Percentiles rank a stretch among this genome's conserved stretches.
phyloP scores from a whole-genome alignment of 2,797 vertebrate genomes.

The Gallinago nigripennis region DNA sequence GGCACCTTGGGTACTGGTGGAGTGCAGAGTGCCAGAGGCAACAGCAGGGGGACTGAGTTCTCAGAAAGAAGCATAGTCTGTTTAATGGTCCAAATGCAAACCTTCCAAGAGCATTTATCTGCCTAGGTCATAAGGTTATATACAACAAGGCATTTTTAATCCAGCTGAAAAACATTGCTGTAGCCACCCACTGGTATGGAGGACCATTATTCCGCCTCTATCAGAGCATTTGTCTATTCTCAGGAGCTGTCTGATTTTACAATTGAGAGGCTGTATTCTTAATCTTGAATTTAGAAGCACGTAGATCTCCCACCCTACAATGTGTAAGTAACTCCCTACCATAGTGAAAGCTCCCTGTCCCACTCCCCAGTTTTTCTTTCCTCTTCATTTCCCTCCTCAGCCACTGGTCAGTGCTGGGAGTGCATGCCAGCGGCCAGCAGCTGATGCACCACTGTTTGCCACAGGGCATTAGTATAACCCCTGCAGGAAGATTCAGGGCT shows the following conservation, averaged over 20 bases:
- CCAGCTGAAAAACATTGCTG: background rate
- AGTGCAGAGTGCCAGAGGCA: background rate
- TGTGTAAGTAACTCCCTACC: background rate
- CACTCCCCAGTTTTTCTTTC: background rate
- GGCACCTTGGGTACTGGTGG: background rate
- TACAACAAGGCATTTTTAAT: background rate
- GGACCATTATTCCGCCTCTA: background rate
- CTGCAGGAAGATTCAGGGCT: background rate
- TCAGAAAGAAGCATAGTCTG: fast-evolving
- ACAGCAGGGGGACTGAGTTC: fast-evolving
- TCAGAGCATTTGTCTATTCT: background rate
- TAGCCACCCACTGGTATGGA: background rate
- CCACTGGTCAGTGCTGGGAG: background rate
- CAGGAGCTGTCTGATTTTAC: background rate
- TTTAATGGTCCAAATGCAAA: background rate
- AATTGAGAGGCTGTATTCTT: background rate
- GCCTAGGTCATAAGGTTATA: background rate
- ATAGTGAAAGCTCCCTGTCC: background rate
- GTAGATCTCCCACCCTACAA: background rate
- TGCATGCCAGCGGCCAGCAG: background rate
- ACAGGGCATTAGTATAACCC: background rate
- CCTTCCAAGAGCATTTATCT: background rate
- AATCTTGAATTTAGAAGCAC: background rate
- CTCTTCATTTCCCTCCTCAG: background rate
- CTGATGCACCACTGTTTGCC: background rate